Evolutionary conservation across 2,888 invertebrate genomes (phyloP).

Genomic region (Psylliodes chrysocephalus): DNA sequence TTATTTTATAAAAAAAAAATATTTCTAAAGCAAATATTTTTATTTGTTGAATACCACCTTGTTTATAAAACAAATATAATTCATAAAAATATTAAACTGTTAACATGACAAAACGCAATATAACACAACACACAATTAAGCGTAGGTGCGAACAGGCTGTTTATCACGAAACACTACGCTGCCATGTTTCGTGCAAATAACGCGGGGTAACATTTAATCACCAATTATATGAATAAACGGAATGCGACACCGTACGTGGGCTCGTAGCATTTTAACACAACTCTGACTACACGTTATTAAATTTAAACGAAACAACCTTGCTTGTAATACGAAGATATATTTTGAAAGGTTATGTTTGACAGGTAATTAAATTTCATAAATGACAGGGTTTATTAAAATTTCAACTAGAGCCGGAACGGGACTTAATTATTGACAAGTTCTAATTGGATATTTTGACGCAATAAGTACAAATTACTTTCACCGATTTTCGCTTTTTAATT

Average conservation of each 20-base stretch:
- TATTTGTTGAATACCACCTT: too few species aligned
- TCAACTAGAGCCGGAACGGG: too few species aligned
- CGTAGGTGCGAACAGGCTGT: conserved; percentile 20
- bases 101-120: conserved; percentile 17
- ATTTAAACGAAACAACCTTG: not conserved
- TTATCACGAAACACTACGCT: conserved; percentile 14
- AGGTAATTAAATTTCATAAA: not conserved
- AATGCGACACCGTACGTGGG: conserved; percentile 13
- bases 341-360: not conserved
- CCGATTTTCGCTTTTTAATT: too few species aligned
- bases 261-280: not conserved
- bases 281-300: conserved; percentile 1
- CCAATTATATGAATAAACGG: conserved; percentile 23
- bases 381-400: too few species aligned
- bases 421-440: too few species aligned
- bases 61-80: too few species aligned
- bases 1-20: too few species aligned
- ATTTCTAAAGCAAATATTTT: too few species aligned
- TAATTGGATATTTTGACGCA: too few species aligned
- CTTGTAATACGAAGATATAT: not conserved
- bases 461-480: too few species aligned
- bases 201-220: conserved; percentile 16
- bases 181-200: conserved; percentile 17
- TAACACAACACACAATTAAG: conserved; percentile 22
- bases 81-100: too few species aligned